Conservation (phyloP, 2,888 invertebrate species). For the Hyposoter didymator region DNA sequence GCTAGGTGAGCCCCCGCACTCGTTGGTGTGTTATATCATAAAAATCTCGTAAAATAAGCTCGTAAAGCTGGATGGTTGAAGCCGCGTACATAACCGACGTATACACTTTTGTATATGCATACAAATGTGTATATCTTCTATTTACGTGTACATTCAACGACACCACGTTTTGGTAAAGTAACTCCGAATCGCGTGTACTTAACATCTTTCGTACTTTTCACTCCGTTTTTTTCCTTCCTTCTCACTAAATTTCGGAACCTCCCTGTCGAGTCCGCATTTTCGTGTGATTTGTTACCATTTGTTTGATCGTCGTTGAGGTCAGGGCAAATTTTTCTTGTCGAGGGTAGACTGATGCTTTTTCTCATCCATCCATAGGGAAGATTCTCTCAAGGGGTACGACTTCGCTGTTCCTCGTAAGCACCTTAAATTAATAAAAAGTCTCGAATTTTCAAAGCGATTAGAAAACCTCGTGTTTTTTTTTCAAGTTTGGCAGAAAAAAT, state of each 20-base stretch:
- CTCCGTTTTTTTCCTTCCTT: conserved; percentile 40
- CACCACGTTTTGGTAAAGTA: background rate
- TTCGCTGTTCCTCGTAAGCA: no score
- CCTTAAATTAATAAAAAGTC: background rate
- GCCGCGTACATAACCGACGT: conserved; percentile 68
- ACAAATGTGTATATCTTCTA: background rate
- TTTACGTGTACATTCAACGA: conserved; percentile 22
- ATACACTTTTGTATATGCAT: conserved; percentile 27
- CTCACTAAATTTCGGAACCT: background rate
- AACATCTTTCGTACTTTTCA: conserved; percentile 19
- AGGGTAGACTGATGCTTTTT: background rate
- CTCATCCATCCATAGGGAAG: background rate
- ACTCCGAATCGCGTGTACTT: conserved; percentile 21
- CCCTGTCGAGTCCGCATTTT: background rate
- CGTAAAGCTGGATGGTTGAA: conserved; percentile 79
- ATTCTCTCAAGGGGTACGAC: background rate
- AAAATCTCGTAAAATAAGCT: conserved; percentile 84
- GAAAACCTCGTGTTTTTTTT: no score
- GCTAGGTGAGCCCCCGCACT: conserved; percentile 73
- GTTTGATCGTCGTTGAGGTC: background rate
- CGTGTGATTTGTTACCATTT: background rate
- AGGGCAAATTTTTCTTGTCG: background rate
- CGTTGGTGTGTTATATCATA: conserved; percentile 82
- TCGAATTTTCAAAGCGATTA: no score
- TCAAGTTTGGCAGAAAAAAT: no score